Base-by-base conservation (phyloP, 2,797 vertebrate species). In the Hyperoplus immaculatus region DNA sequence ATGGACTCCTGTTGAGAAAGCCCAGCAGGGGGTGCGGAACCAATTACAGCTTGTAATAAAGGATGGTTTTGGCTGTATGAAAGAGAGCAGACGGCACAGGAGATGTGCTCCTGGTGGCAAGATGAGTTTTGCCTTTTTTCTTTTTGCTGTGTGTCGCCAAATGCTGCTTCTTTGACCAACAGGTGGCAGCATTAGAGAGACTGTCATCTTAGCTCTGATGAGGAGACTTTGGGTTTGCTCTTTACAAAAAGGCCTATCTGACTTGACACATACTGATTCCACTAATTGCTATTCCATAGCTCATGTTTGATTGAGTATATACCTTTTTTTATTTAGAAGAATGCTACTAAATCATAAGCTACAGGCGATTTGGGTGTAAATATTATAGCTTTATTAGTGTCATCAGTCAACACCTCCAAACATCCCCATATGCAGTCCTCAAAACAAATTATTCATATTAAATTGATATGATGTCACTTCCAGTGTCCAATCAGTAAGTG, bases 101-200 rank as follows among this genome's bases (percentile, higher is more conserved):
- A 68, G 61, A 68, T 29, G 65, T 62, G 60, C 51, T 21, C 21
- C 21, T 42, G 75, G 14, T 43, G 74, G 56, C 8, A 36, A 76
- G 70, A 69, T 73, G 77, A 58, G 43, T 49, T 21, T 59, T 57
- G 53, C 41, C 4, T 16, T 41, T 38, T 8, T 5, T 21, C 5
- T 11, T 29, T 59, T 59, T 66, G 12, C 16, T 10, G 38, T 14
- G 18, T 73, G 41, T 55, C 74, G 49, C 41, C 76, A 21, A 57
- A 5, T 57, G 29, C 16, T 36, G 49, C 18, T 54, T 66, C 13
- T 67, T 21, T 43, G 5, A 56, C 83, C 90, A 86, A 85, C 83
- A 90, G 90, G 84, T 86, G 89, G 88, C 88, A 82, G 84, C 79
- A 72, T 84, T 65, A 76, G 53, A 86, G 45, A 84, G 85, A 41